Evolutionary conservation across 92 coral and sea anemone species (phyloP).

Genomic region (Epizoanthus illoricatus): DNA sequence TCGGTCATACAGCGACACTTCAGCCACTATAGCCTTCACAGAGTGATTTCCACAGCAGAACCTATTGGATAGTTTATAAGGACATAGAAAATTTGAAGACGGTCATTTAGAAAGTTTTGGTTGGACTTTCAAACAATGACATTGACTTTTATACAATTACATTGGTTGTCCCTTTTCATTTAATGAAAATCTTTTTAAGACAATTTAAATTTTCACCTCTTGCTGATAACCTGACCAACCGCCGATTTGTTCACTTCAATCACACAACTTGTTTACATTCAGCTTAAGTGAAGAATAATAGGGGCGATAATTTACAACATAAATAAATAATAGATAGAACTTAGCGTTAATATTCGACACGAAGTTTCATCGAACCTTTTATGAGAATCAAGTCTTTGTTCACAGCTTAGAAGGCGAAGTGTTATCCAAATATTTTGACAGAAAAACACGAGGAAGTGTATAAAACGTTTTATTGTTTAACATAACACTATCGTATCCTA

Average conservation of each 20-base stretch:
- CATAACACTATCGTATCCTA: too few species aligned
- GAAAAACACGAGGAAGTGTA: too few species aligned
- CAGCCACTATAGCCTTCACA: neutral
- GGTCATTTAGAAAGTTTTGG: neutral
- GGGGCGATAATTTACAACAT: neutral
- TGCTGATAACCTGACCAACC: neutral
- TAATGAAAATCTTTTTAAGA: neutral
- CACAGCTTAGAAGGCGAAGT: too few species aligned
- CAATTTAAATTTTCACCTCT: neutral
- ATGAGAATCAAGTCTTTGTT: too few species aligned
- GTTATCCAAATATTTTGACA: too few species aligned
- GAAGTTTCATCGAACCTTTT: too few species aligned
- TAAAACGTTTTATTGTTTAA: too few species aligned
- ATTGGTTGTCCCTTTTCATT: neutral
- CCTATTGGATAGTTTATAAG: constrained; percentile 5
- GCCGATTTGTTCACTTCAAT: neutral
- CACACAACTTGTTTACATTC: constrained; percentile 5
- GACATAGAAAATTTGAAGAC: neutral
- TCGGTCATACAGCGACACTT: neutral
- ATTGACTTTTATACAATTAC: neutral
- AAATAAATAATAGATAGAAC: neutral
- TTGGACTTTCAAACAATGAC: neutral
- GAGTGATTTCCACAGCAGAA: neutral
- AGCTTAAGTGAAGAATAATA: neutral
- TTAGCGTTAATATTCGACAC: too few species aligned